Evolutionary conservation across 2,888 invertebrate genomes (phyloP).

Genomic region (Phyllotreta cruciferae): DNA sequence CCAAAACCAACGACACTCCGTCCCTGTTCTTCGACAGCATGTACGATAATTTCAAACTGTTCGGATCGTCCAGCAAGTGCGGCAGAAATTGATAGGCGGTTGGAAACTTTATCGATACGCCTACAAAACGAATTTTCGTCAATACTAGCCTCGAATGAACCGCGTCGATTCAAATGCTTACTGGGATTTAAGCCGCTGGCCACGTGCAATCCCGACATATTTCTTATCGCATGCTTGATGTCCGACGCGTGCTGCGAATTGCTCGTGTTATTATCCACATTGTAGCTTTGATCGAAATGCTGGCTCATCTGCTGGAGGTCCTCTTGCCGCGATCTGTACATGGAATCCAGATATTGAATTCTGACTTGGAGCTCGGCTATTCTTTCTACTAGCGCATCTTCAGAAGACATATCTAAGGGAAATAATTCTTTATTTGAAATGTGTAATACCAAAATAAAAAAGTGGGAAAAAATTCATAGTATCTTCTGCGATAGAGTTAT

Average conservation of each 20-base stretch:
- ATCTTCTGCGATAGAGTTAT: too few species aligned
- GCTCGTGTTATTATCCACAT: conserved; percentile 45
- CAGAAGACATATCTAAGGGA: conserved; percentile 68
- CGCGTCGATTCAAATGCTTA: neutral
- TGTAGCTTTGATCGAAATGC: conserved; percentile 65
- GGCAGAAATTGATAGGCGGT: conserved; percentile 87
- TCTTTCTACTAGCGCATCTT: conserved; percentile 71
- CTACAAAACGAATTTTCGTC: conserved; percentile 2
- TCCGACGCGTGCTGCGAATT: conserved; percentile 49
- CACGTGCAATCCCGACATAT: conserved; percentile 62
- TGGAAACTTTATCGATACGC: conserved; percentile 65
- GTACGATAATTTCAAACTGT: conserved; percentile 80
- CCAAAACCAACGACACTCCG: conserved; percentile 84
- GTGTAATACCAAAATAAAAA: neutral
- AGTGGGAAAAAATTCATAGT: too few species aligned
- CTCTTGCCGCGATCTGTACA: conserved; percentile 78
- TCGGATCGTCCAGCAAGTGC: conserved; percentile 80
- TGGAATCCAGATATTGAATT: conserved; percentile 78
- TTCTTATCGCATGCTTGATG: conserved; percentile 54
- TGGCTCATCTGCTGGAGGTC: conserved; percentile 75
- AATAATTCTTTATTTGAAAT: neutral
- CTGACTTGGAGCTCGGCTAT: conserved; percentile 80
- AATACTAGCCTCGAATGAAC: too few species aligned
- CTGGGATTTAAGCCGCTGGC: conserved; percentile 59
- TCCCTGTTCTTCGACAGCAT: conserved; percentile 75